Evolutionary conservation across 1,140 invertebrate species (phyloP), one percentile per base, ranked within the genome.

Genomic region (Trypoxylus dichotomus): DNA sequence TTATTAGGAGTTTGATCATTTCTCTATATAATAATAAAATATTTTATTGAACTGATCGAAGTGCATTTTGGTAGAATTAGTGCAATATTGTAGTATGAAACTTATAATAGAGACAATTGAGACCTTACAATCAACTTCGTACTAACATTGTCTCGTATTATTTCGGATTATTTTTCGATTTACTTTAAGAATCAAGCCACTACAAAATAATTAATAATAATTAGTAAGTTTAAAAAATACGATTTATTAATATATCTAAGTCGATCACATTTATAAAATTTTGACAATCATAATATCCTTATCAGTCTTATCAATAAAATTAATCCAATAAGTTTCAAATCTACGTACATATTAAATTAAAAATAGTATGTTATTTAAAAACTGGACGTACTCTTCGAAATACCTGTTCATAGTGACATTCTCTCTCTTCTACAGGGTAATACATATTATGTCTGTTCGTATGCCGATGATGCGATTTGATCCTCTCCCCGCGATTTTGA

Each of bases 381-480:
- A 42, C 41, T n/a, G 29, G 24, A 75, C 74, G 74, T 75, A 75
- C 74, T 75, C 74, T 75, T 43, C 74, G 74, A 54, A 47, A 75
- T 75, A 75, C 74, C 21, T 79, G 80, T 41, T 82, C 82, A 74
- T 84, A 83, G 10, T 81, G 37, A 78, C 75, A 75, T 19, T 84
- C 83, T 29, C 82, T 76, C 1, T 84, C 83, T 41, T 83, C 82
- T 1, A 78, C 76, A 19, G 79, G 79, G 76, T 83, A 84, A 79
- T 83, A 83, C 13, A 81, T 81, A 42, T 84, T 82, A 2, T 75
- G 74, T 54, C 83, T 81, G 8, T 72, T 27, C 21, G 63, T 63
- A 37, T 81, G 76, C 32, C 76, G 83, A 29, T 83, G 77, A 10
- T 81, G 80, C 19, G 80, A 68, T 80, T 80, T 37, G 78, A 60